Conservation (phyloP, 2,113 vertebrate genomes). For the Pedionomus torquatus region DNA sequence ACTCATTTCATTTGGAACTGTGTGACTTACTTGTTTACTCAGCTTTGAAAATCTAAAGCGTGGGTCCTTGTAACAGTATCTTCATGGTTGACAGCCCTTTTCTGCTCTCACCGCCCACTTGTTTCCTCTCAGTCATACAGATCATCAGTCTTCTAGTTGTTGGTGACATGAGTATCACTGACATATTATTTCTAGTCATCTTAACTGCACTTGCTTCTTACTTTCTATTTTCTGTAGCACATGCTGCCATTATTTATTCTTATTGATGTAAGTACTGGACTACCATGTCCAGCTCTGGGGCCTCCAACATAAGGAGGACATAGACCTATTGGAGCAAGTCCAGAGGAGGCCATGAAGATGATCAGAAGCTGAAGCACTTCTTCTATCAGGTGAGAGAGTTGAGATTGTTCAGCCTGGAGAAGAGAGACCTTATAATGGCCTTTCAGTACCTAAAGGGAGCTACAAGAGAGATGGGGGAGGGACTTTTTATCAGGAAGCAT, state of each 20-base stretch:
- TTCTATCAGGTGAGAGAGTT: not conserved
- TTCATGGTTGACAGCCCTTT: not conserved
- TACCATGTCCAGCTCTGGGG: not conserved
- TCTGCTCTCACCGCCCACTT: not conserved
- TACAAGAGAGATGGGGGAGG: not conserved
- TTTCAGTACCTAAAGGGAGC: not conserved
- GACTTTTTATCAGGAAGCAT: not conserved
- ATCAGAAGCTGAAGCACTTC: not conserved
- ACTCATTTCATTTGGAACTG: not conserved
- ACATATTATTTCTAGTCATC: not conserved
- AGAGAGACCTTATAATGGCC: not conserved
- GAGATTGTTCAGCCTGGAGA: not conserved
- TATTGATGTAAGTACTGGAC: not conserved
- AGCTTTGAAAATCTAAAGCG: not conserved
- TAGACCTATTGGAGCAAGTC: not conserved
- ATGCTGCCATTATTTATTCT: not conserved
- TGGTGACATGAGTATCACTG: not conserved
- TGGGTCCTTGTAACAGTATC: not conserved
- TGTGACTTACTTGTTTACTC: not conserved
- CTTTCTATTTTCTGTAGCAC: not conserved
- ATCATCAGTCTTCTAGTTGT: not conserved
- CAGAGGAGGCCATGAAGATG: not conserved
- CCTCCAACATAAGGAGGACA: not conserved
- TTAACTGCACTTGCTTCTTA: not conserved
- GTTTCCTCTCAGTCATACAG: slow-evolving; percentile 13